Conservation (phyloP, 2,113 vertebrate genomes). For the Anguilla japonica region DNA sequence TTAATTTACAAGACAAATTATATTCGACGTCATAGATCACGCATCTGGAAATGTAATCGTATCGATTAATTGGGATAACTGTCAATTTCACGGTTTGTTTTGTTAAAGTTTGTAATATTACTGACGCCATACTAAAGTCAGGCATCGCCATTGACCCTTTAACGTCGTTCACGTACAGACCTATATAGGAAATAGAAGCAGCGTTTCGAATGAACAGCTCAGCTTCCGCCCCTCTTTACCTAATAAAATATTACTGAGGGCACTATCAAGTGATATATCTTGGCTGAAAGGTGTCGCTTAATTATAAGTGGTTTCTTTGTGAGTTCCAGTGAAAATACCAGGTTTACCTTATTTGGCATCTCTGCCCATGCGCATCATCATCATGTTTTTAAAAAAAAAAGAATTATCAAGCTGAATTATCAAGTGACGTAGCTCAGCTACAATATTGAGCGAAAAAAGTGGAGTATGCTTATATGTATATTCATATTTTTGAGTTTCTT, state of each 20-base stretch:
- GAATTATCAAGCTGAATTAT: neutral
- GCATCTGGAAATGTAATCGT: neutral
- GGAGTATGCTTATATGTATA: neutral
- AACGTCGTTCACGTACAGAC: neutral
- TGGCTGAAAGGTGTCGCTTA: neutral
- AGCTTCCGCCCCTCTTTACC: neutral
- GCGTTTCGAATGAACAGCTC: neutral
- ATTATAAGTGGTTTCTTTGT: neutral
- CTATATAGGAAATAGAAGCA: neutral
- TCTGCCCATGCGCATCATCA: neutral
- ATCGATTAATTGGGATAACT: neutral
- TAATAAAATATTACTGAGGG: neutral
- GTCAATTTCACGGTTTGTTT: neutral
- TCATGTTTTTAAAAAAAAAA: neutral
- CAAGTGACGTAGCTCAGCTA: neutral
- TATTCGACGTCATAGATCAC: neutral
- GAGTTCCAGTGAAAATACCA: neutral
- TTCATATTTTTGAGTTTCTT: too few relatives aligned
- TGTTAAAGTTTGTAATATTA: neutral
- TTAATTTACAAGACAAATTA: neutral
- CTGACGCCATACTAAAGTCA: neutral
- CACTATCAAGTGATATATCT: neutral
- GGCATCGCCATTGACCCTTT: neutral
- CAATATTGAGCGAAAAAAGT: neutral
- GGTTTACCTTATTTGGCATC: neutral